phyloP scores from a whole-genome alignment of 2,113 vertebrate species.

The Chiloscyllium plagiosum region DNA sequence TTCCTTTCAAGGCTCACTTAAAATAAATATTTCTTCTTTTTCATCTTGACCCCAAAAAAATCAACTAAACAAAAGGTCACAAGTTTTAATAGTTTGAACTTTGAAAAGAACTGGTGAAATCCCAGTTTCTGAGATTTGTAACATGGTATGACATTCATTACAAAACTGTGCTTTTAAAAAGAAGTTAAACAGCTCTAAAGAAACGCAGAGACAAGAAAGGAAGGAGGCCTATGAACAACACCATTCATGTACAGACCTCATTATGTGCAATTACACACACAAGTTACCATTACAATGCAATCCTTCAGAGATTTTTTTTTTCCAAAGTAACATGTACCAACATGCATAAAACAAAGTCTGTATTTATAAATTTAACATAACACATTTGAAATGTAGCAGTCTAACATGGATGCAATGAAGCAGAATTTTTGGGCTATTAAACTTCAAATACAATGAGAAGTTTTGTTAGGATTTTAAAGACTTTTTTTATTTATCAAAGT shows the following conservation, averaged over 20 bases:
- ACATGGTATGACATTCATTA: neutral
- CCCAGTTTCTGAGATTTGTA: neutral
- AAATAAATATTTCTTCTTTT: neutral
- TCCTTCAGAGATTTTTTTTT: neutral
- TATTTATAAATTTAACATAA: slow-evolving; percentile 20
- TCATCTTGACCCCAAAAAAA: neutral
- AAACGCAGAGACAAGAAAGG: neutral
- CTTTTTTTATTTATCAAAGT: neutral
- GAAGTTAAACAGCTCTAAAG: neutral
- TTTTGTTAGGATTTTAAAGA: neutral
- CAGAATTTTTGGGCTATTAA: too few relatives aligned
- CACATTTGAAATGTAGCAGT: neutral
- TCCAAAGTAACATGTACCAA: slow-evolving; percentile 12
- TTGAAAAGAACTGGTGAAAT: neutral
- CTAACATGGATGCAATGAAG: neutral
- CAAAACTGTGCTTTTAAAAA: neutral
- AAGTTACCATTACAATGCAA: slow-evolving; percentile 16
- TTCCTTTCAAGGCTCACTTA: neutral
- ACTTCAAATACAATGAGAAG: neutral
- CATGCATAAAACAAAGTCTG: slow-evolving; percentile 22
- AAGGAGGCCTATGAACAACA: neutral
- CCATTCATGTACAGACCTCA: slow-evolving; percentile 8
- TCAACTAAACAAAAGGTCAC: neutral
- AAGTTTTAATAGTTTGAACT: neutral
- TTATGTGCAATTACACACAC: neutral